Evolutionary conservation across 1,140 invertebrate species (phyloP), one percentile per base, ranked within the genome.

Genomic region (Oppia nitens): DNA sequence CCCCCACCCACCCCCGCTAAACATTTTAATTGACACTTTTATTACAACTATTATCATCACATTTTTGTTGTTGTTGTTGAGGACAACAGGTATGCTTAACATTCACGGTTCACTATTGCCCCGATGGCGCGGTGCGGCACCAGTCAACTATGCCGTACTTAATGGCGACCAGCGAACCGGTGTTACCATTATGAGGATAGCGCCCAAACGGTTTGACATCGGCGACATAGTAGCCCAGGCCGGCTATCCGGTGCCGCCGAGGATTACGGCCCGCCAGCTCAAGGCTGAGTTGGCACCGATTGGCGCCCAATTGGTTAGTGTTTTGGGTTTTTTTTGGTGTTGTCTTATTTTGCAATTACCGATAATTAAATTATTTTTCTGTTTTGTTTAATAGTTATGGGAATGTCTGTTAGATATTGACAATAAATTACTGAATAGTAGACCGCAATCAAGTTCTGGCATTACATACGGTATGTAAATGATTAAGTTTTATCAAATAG

Each of bases 21-120:
- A n/a, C n/a, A n/a, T n/a, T n/a, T 40, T 9, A 40, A 40, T 40
- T 40, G 32, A 40, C 32, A 40, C 32, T 9, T 6, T 40, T 40
- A 9, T 9, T 6, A 40, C 17, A 40, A 9, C 6, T 9, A 17
- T 40, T 40, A 17, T 61, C n/a, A n/a, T 29, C 26, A 57, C 45
- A 50, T 56, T 27, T 45, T 40, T n/a, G n/a, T n/a, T n/a, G n/a
- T n/a, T n/a, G n/a, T n/a, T n/a, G n/a, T n/a, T n/a, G n/a, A n/a
- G n/a, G n/a, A n/a, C n/a, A n/a, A 91, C 87, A 71, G 91, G 91
- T 17, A 87, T 91, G 74, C 73, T 91, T 45, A 92, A 92, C 76
- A 81, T 95, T 1, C 93, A 97, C 73, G 85, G 81, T 12, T 93
- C 88, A 72, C 69, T 97, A 29, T 70, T 98, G 63, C 93, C 93